Evolutionary conservation across 2,113 vertebrate genomes (phyloP).

Genomic region (Otus sunia): DNA sequence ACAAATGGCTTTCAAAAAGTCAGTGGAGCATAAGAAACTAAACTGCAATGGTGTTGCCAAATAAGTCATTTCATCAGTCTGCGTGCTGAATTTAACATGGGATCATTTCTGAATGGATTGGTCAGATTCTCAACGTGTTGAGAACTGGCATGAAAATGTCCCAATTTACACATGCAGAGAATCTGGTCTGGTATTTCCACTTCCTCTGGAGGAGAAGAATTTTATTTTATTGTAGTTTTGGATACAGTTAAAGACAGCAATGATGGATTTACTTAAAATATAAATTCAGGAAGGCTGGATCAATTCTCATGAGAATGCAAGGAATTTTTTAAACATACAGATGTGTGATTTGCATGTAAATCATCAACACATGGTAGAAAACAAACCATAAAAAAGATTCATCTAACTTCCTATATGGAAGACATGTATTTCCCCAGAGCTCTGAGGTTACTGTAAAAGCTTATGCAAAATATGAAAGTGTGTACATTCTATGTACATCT

Average conservation of each 20-base stretch:
- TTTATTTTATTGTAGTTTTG: not conserved
- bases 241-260: not conserved
- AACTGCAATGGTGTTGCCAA: constrained; percentile 17
- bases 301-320: constrained; percentile 37
- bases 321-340: constrained; percentile 35
- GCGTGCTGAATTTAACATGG: not conserved
- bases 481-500: constrained; percentile 77
- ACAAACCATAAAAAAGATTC: constrained; percentile 44
- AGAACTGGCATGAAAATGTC: not conserved
- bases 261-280: constrained; percentile 7
- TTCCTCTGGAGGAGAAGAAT: not conserved
- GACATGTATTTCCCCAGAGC: constrained; percentile 53
- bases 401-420: constrained; percentile 66
- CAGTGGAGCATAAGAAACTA: not conserved
- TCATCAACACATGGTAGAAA: constrained; percentile 41
- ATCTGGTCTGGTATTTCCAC: not conserved
- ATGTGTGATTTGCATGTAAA: constrained; percentile 49
- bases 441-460: constrained; percentile 57
- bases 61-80: not conserved
- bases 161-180: not conserved
- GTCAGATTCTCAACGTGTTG: not conserved
- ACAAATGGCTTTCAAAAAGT: constrained; percentile 41
- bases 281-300: constrained; percentile 33
- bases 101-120: not conserved
- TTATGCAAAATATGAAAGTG: constrained; percentile 76